Evolutionary conservation across 2,797 vertebrate genomes (phyloP), one percentile per base, ranked within the genome.

Genomic region (Betta splendens): DNA sequence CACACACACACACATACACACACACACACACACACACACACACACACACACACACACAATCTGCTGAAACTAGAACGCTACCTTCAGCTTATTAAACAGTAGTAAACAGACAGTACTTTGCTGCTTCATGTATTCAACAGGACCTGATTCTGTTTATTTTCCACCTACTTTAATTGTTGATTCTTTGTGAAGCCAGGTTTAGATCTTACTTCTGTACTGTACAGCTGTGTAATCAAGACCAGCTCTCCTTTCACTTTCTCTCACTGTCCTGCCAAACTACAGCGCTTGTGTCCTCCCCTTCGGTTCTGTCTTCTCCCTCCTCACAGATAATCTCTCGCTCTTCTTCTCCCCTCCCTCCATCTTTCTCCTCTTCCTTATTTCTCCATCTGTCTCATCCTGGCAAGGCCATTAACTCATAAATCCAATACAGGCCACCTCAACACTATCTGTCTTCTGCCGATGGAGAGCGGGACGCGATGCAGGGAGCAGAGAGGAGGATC

Each of bases 361-460:
- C 60, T 72, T 66, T 73, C 61, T 39, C 53, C 55, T 80, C 69
- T 80, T 80, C 66, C 72, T 85, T 82, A 85, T 86, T 86, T 84
- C 74, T 83, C 78, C 82, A 87, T 79, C 85, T 82, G 77, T 85
- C 82, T 79, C 75, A 49, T 74, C 73, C 75, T 91, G 88, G 91
- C 86, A 89, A 86, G 81, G 85, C 91, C 90, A 93, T 93, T 93
- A 92, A 91, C 89, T 91, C 89, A 91, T 92, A 90, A 91, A 92
- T 92, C 88, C 91, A 92, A 93, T 91, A 92, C 78, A 82, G 89
- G 86, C 87, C 81, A 90, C 89, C 92, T 93, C 87, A 89, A 91
- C 91, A 92, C 87, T 90, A 92, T 92, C 87, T 85, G 84, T 89
- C 86, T 88, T 86, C 84, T 87, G 86, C 75, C 81, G 64, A 71